These are phyloP conservation scores for Tympanoctomys barrerae DNA, from an alignment of 2,797 vertebrate species.

Conservation along the genomic window DNA sequence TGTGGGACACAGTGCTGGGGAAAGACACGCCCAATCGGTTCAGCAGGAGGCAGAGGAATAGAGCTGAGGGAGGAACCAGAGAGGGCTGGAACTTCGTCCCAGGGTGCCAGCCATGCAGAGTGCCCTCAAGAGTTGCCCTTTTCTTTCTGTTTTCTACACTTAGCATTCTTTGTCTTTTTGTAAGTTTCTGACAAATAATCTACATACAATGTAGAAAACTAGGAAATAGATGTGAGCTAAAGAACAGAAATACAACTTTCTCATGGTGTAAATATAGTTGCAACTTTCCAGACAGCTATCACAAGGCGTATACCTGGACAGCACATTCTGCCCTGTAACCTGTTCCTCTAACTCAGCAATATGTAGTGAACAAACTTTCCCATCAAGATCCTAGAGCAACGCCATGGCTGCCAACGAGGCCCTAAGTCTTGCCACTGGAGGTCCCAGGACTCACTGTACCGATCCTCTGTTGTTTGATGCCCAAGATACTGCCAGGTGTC, in stretches of 20 bases:
- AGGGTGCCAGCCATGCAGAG: background rate
- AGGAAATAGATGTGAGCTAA: background rate
- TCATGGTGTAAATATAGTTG: background rate
- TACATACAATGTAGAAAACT: background rate
- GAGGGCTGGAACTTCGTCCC: background rate
- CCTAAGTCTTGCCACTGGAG: background rate
- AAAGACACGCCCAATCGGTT: fast-evolving
- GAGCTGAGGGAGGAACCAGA: fast-evolving
- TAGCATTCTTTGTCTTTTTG: background rate
- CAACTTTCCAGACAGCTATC: background rate
- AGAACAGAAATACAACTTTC: background rate
- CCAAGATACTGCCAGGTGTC: background rate
- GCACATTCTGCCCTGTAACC: background rate
- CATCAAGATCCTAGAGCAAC: fast-evolving
- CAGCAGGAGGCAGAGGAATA: too few relatives aligned
- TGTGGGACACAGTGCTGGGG: fast-evolving
- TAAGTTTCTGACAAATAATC: background rate
- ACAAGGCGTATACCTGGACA: fast-evolving
- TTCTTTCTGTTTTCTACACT: background rate
- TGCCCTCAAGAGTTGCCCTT: background rate
- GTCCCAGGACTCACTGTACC: background rate
- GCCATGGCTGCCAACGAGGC: fast-evolving
- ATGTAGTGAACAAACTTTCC: background rate
- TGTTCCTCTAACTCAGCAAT: background rate
- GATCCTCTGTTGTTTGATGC: background rate